Evolutionary conservation across 2,113 vertebrate genomes (phyloP).

Genomic region (Scomber scombrus): DNA sequence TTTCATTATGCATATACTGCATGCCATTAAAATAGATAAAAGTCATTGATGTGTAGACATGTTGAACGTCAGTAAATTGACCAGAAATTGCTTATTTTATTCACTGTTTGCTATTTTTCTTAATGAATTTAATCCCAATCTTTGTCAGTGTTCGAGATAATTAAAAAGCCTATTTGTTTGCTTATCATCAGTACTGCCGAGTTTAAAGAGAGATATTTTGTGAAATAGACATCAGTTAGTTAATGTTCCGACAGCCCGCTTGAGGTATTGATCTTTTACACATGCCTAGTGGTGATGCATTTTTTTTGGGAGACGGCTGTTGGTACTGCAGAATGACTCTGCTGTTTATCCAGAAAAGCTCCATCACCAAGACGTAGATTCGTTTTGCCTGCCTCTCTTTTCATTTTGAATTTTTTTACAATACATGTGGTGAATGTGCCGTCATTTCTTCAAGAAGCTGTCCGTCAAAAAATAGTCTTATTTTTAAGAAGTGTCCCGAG

Average conservation of each 20-base stretch:
- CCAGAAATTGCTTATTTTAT: background rate
- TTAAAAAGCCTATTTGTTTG: background rate
- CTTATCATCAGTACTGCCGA: background rate
- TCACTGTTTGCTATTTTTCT: background rate
- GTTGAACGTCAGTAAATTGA: background rate
- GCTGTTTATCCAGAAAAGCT: conserved; percentile 11
- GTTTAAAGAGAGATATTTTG: background rate
- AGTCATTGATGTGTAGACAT: background rate
- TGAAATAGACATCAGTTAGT: background rate
- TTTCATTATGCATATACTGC: background rate
- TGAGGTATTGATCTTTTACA: background rate
- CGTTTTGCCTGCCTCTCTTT: conserved; percentile 9
- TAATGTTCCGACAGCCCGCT: background rate
- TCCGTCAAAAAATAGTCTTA: conserved; percentile 61
- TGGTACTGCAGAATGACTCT: background rate
- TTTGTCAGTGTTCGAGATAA: background rate
- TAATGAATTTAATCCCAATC: background rate
- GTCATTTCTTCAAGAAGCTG: conserved; percentile 42
- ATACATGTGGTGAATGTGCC: background rate
- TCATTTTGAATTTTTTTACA: conserved; percentile 11
- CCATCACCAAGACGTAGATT: conserved; percentile 19
- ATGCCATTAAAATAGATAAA: background rate
- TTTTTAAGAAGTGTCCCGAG: conserved; percentile 52
- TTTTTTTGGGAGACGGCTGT: background rate
- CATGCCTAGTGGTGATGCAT: background rate